Evolutionary conservation across 2,113 vertebrate genomes (phyloP).

Genomic region (Ophiodon elongatus): DNA sequence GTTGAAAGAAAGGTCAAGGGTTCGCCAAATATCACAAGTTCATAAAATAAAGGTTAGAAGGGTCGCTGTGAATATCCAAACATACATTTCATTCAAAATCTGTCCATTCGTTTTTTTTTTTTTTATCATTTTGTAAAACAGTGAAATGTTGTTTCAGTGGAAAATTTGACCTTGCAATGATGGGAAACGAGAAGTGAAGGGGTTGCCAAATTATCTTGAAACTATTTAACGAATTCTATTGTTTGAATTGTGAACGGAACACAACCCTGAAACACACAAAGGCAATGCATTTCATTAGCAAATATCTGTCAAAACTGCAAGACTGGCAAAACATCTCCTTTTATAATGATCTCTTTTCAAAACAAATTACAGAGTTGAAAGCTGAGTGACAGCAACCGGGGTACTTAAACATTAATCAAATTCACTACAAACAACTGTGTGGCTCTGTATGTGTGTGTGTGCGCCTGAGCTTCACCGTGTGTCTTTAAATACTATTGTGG

Average conservation of each 20-base stretch:
- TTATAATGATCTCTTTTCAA: conserved; percentile 49
- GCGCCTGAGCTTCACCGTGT: background rate
- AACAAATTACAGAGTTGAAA: conserved; percentile 57
- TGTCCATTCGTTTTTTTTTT: background rate
- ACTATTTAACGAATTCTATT: background rate
- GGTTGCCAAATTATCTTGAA: background rate
- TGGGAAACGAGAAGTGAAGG: background rate
- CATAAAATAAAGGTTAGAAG: conserved; percentile 8
- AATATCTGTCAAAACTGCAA: conserved; percentile 30
- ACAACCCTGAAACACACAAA: background rate
- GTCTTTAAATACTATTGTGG: background rate
- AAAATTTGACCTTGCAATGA: background rate
- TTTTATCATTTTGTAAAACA: background rate
- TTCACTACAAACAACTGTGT: conserved; percentile 33
- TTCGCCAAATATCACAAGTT: background rate
- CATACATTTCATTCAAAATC: no score
- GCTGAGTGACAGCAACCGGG: conserved; percentile 45
- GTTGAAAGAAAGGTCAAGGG: background rate
- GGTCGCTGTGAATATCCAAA: background rate
- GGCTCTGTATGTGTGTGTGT: background rate
- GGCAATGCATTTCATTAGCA: background rate
- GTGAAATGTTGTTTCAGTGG: background rate
- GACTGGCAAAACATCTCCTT: conserved; percentile 38
- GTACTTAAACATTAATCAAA: conserved; percentile 41
- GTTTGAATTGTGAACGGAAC: background rate